Conservation (phyloP, 2,113 vertebrate species). For the Oreochromis niloticus region DNA sequence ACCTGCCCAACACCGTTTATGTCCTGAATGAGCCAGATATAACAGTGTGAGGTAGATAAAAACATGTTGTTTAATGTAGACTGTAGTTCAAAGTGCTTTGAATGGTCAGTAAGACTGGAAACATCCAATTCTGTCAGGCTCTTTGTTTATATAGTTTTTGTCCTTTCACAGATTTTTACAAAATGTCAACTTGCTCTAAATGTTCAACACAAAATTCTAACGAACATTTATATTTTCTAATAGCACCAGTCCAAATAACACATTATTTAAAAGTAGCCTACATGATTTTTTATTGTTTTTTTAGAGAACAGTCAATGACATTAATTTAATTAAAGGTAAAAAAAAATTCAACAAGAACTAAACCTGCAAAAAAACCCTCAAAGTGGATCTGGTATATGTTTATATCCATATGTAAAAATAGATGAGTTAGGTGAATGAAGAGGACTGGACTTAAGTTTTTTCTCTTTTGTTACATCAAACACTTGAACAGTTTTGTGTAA, state of each 20-base stretch:
- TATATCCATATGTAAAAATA: neutral
- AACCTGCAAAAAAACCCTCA: neutral
- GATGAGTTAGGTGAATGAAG: neutral
- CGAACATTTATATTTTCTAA: accelerated
- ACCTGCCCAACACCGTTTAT: accelerated
- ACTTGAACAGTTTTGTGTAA: neutral
- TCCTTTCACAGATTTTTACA: neutral
- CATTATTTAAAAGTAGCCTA: neutral
- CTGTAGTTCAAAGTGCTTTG: neutral
- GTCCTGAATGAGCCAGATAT: neutral
- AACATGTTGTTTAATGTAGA: neutral
- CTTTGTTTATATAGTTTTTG: neutral
- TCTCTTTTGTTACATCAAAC: neutral
- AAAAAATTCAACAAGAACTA: neutral
- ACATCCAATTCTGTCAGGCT: neutral
- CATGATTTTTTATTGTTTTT: neutral
- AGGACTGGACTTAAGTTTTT: neutral
- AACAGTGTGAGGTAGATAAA: neutral
- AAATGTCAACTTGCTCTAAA: neutral
- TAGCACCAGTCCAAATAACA: accelerated
- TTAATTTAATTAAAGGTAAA: neutral
- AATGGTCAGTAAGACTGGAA: neutral
- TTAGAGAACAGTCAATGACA: neutral
- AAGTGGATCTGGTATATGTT: neutral
- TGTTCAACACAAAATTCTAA: neutral